Conservation (phyloP, 2,888 invertebrate species). For the Micropterix aruncella region DNA sequence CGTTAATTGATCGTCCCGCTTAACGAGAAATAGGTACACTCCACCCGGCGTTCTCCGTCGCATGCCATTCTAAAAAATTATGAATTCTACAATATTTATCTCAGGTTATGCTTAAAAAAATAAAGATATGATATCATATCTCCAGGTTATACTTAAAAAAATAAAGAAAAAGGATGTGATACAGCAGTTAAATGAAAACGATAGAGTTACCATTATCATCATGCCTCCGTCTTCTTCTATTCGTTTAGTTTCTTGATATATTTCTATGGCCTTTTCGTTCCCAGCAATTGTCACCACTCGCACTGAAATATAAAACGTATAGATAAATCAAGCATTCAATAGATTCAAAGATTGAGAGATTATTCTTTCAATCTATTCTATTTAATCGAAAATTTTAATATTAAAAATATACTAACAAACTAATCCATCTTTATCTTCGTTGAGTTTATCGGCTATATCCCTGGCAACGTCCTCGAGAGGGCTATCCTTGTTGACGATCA, state of each 20-base stretch:
- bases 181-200: too few relatives aligned
- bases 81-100: too few relatives aligned
- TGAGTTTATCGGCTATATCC: conserved; percentile 60
- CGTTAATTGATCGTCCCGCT: conserved; percentile 52
- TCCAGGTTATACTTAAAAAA: too few relatives aligned
- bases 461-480: conserved; percentile 45
- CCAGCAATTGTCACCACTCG: conserved; percentile 60
- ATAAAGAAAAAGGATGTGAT: too few relatives aligned
- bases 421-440: conserved; percentile 59
- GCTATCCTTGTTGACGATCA: conserved; percentile 35
- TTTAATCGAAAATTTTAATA: conserved; percentile 6
- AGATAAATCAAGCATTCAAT: too few relatives aligned
- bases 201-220: conserved; percentile 55
- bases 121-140: too few relatives aligned
- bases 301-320: conserved; percentile 42
- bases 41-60: conserved; percentile 80
- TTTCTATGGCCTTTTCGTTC: conserved; percentile 53
- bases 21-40: conserved; percentile 68
- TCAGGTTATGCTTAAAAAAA: too few relatives aligned
- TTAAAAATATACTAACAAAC: conserved; percentile 39
- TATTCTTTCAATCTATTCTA: conserved; percentile 6
- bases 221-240: conserved; percentile 79
- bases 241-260: conserved; percentile 67
- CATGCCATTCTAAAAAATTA: conserved; percentile 50
- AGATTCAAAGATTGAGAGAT: too few relatives aligned